These are phyloP conservation scores for Anneissia japonica DNA, from an alignment of 35 echinoderm and acorn worm species.

Conservation along the genomic window DNA sequence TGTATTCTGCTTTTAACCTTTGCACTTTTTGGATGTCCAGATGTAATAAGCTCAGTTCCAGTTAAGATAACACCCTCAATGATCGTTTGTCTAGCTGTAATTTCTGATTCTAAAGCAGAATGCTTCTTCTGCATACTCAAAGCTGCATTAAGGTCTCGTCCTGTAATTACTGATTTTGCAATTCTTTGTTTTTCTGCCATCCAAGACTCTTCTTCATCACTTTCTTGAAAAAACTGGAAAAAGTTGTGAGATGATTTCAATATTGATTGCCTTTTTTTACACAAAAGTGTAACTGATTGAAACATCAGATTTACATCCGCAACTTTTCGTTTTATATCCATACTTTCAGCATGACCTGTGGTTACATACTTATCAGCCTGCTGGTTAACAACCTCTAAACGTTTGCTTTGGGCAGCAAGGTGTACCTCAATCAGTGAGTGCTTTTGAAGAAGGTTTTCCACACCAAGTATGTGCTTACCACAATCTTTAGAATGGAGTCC, in stretches of 20 bases:
- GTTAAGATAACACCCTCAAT: conserved; percentile 52
- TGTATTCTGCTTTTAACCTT: conserved; percentile 52
- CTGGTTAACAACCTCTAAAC: conserved; percentile 67
- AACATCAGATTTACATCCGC: conserved; percentile 56
- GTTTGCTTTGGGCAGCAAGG: conserved; percentile 52
- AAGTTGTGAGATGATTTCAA: conserved; percentile 82
- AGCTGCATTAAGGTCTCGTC: conserved; percentile 69
- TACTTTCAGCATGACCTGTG: conserved; percentile 46
- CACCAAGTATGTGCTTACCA: conserved; percentile 82
- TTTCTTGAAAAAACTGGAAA: conserved; percentile 87
- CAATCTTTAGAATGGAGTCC: conserved; percentile 67
- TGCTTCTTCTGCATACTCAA: conserved; percentile 80
- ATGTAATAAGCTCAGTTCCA: conserved; percentile 54
- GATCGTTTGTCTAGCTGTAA: conserved; percentile 60
- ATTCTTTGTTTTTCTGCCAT: conserved; percentile 94
- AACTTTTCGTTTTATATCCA: conserved; percentile 55
- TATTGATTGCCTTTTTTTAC: conserved; percentile 34
- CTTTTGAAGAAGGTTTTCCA: conserved; percentile 83
- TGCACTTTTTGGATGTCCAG: conserved; percentile 44
- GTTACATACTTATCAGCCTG: conserved; percentile 52
- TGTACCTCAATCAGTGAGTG: conserved; percentile 64
- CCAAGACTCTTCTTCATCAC: conserved; percentile 93
- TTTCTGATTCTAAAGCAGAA: conserved; percentile 77
- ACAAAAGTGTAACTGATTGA: conserved; percentile 43
- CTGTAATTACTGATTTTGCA: conserved; percentile 84